Base-by-base conservation (phyloP, 1,140 invertebrate genomes). In the Anastrepha obliqua region DNA sequence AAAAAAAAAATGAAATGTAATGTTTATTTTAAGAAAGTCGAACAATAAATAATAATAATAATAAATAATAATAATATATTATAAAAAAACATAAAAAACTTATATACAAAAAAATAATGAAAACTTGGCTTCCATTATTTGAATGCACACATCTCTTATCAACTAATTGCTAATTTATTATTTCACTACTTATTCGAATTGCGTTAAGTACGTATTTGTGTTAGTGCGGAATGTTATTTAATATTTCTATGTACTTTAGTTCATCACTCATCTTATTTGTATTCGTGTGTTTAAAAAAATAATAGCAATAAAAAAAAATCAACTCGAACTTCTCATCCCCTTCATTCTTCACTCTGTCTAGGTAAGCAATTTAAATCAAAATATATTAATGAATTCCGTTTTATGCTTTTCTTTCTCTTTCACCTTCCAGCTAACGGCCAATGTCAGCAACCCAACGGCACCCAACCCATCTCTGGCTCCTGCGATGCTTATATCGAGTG, bases 401-500 rank as follows among this genome's bases (percentile, higher is more conserved):
- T 88, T 87, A 87, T 87, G 85, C 86, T 88, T 64, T 87, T 85
- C 51, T 65, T 67, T 88, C 89, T 85, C 62, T 58, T 81, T 78
- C 62, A 39, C 59, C 60, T 90, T 88, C 89, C 90, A 9, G 90
- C 89, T 7, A 85, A n/a, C 88, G 74, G n/a, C 88, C 74, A 51
- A 44, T 92, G 91, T 65, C 89, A 89, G 1, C 90, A 92, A 87
- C 90, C 91, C 0, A 92, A 92, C 51, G 91, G 91, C n/a, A 92
- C 91, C 58, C 97, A 95, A 89, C 93, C 96, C 0, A 94, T 96
- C 3, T 90, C 95, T 0, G 94, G 94, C 13, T 96, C 97, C 90
- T 97, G 97, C 91, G 97, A 98, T 89, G 95, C 95, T 90, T 95
- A 95, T 88, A 94, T 95, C 39, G 95, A 95, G 92, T 95, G 95